Evolutionary conservation across 2,888 invertebrate genomes (phyloP).

Genomic region (Perithous albicinctus): DNA sequence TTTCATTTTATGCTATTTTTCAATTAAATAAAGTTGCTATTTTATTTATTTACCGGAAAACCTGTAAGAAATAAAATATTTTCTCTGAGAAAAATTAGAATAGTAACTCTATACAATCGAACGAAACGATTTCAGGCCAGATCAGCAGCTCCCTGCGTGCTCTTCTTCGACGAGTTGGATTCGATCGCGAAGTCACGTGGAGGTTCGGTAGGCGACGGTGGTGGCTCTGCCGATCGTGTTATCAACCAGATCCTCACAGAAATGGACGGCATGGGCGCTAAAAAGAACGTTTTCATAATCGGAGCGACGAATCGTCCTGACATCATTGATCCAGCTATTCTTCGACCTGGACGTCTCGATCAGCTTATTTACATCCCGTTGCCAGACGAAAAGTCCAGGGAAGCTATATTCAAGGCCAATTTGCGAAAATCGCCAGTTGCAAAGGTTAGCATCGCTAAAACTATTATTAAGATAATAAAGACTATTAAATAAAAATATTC

Average conservation of each 20-base stretch:
- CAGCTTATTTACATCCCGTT: constrained; percentile 99
- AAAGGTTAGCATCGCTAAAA: constrained; percentile 85
- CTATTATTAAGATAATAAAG: constrained; percentile 32
- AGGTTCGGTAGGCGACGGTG: constrained; percentile 98
- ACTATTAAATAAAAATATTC: no score
- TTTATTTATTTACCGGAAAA: no score
- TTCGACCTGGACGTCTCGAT: constrained; percentile 99
- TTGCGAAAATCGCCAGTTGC: constrained; percentile 98
- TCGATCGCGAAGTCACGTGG: constrained; percentile 99
- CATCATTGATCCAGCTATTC: constrained; percentile 99
- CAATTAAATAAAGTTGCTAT: no score
- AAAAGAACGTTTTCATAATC: constrained; percentile 99
- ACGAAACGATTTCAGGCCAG: constrained; percentile 89
- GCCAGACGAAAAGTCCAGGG: constrained; percentile 99
- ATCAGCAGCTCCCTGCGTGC: constrained; percentile 99
- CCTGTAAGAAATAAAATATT: no score
- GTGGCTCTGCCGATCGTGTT: constrained; percentile 99
- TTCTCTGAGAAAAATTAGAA: background rate
- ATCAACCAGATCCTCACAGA: constrained; percentile 99
- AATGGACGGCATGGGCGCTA: constrained; percentile 99
- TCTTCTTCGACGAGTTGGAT: constrained; percentile 99
- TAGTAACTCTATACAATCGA: background rate
- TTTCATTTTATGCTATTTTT: no score
- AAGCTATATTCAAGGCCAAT: constrained; percentile 97
- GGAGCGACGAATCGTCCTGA: constrained; percentile 98